These are phyloP conservation scores for Onychomys arenicola DNA, from an alignment of 2,797 vertebrate genomes.

Conservation along the genomic window DNA sequence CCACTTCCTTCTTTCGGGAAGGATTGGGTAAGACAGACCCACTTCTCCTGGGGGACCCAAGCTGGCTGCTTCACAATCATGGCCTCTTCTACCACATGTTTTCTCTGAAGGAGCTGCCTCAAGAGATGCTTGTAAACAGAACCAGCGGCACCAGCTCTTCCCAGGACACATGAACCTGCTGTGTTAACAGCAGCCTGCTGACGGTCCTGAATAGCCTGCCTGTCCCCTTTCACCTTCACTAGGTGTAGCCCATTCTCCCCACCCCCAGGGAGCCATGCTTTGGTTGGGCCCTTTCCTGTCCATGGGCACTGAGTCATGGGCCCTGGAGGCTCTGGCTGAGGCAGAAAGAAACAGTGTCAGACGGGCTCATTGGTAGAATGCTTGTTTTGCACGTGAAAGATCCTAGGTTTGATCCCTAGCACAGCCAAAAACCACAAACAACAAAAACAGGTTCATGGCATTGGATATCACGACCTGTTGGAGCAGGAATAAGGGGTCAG, in stretches of 20 bases:
- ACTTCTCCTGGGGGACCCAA: slow-evolving; percentile 13
- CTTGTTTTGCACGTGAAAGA: not conserved
- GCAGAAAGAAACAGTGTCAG: not conserved
- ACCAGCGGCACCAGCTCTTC: not conserved
- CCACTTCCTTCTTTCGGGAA: not conserved
- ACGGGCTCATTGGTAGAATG: not conserved
- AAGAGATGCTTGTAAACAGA: not conserved
- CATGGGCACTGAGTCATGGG: not conserved
- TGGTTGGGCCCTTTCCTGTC: not conserved
- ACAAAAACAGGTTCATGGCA: not conserved
- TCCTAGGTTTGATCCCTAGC: not conserved
- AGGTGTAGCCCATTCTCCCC: not conserved
- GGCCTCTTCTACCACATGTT: not conserved
- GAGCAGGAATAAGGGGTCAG: not conserved
- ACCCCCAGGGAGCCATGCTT: not conserved
- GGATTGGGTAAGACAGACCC: slow-evolving; percentile 47
- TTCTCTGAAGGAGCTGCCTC: slow-evolving; percentile 29
- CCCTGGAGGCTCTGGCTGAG: not conserved
- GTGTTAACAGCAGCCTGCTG: not conserved
- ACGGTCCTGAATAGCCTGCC: not conserved
- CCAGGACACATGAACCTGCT: not conserved
- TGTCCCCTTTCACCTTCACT: too few species aligned
- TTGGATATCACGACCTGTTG: not conserved
- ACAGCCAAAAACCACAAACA: not conserved
- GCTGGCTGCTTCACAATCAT: slow-evolving; percentile 18